Base-by-base conservation (phyloP, 2,888 invertebrate genomes). In the Sminthurides aquaticus region DNA sequence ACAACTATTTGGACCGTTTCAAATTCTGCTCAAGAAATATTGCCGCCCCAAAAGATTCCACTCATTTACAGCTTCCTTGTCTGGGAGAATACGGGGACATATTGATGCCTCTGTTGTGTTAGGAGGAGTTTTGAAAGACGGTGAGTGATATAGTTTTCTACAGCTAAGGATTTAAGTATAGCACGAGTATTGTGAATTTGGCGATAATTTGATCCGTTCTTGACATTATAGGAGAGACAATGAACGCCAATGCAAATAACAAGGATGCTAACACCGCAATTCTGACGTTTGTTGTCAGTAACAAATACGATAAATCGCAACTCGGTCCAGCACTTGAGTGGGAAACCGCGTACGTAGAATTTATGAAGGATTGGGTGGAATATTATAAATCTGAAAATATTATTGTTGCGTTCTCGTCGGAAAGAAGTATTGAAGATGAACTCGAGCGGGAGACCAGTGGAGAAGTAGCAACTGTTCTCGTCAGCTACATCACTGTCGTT, bases 391-490 rank as follows among this genome's bases (percentile, higher is more conserved):
- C 88, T 0, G 75, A 79, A 0, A 86, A 83, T 77, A 90, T 91
- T 88, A 88, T 91, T 76, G 84, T 93, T 25, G 91, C 92, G 0
- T 93, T 87, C 79, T 89, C 87, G 0, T 88, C 91, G 0, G 93
- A 96, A 80, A 83, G 97, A 20, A 96, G 96, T 0, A 93, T 97
- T 66, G 91, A 97, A 78, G 98, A 99, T 80, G 98, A 99, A 78
- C 80, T 99, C 27, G 83, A 87, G 68, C 83, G 94, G 60, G 86
- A 93, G 64, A 92, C 94, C n/a, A 81, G 85, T 68, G 90, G 91
- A 0, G 97, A 97, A 82, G 82, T 87, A 0, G 75, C 82, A 3
- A 97, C 96, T 0, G 89, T 97, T 70, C 78, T 87, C 2, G 86
- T 93, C 71, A 94, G 95, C 79, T 97, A 98, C 76, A 70, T 98